Conservation (phyloP, 2,797 vertebrate genomes). For the Cuniculus paca region DNA sequence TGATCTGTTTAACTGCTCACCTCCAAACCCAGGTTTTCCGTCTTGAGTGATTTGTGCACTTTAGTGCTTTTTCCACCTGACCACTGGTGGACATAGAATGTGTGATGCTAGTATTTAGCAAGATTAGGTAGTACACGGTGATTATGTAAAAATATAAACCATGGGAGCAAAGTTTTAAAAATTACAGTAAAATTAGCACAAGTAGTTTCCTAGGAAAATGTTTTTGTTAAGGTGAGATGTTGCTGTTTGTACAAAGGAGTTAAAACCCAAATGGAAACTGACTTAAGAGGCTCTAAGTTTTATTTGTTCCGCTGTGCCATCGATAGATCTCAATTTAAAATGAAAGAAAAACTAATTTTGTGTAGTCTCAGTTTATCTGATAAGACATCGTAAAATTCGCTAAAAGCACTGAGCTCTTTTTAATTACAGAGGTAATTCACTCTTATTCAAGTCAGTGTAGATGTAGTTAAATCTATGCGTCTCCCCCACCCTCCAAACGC, state of each 20-base stretch:
- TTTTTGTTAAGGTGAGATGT: background rate
- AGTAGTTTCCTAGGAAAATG: constrained; percentile 5
- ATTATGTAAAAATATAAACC: background rate
- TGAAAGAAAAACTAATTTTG: constrained; percentile 59
- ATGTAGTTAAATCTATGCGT: background rate
- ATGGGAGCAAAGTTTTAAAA: constrained; percentile 14
- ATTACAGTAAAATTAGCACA: background rate
- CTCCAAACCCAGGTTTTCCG: constrained; percentile 44
- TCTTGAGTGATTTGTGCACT: background rate
- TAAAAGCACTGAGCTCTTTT: background rate
- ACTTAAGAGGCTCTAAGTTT: constrained; percentile 12
- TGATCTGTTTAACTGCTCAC: background rate
- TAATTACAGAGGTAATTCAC: background rate
- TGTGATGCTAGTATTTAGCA: background rate
- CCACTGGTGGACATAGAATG: background rate
- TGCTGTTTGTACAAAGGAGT: constrained; percentile 20
- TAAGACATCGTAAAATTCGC: constrained; percentile 1
- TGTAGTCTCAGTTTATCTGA: constrained; percentile 9
- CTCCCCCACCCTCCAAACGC: background rate
- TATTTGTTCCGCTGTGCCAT: background rate
- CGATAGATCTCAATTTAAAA: constrained; percentile 53
- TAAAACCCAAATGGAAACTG: background rate
- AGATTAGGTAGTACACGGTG: background rate
- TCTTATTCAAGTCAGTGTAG: background rate
- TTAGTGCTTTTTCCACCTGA: background rate